phyloP scores from a whole-genome alignment of 2,797 vertebrate species.

The Onychomys torridus region DNA sequence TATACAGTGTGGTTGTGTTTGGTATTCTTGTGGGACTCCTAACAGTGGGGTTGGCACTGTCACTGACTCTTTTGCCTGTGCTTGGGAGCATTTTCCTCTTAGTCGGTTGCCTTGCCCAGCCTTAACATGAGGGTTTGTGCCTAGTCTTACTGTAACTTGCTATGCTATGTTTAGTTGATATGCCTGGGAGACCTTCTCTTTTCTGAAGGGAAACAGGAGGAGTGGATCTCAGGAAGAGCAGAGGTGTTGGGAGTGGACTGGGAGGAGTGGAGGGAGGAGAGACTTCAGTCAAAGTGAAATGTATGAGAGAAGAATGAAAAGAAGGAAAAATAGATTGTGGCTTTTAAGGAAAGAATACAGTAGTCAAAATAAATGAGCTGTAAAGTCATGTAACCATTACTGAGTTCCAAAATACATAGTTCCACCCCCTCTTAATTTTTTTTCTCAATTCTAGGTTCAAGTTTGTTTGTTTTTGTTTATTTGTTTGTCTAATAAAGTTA shows the following conservation, averaged over 20 bases:
- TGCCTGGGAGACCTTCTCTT: not conserved
- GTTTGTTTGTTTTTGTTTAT: not conserved
- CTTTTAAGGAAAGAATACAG: not conserved
- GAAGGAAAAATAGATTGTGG: not conserved
- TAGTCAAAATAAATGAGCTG: not conserved
- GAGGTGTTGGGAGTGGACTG: not conserved
- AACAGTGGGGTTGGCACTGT: not conserved
- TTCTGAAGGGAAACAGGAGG: not conserved
- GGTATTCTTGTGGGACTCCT: not conserved
- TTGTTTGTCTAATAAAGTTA: not conserved
- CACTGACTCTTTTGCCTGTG: not conserved
- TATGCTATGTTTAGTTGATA: not conserved
- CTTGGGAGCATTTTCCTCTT: not conserved
- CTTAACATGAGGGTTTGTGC: not conserved
- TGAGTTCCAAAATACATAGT: not conserved
- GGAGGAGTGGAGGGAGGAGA: not conserved
- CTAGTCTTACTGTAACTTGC: not conserved
- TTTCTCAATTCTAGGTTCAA: not conserved
- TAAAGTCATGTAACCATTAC: not conserved
- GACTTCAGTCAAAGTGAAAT: not conserved
- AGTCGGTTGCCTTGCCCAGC: not conserved
- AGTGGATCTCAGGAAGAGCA: not conserved
- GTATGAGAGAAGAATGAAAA: too few relatives aligned
- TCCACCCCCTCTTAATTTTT: not conserved
- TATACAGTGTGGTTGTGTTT: not conserved